Percentiles rank a stretch among this genome's conserved stretches.
Evolutionary conservation across 1,140 invertebrate species (phyloP).

Genomic region (Rhopalosiphum padi): DNA sequence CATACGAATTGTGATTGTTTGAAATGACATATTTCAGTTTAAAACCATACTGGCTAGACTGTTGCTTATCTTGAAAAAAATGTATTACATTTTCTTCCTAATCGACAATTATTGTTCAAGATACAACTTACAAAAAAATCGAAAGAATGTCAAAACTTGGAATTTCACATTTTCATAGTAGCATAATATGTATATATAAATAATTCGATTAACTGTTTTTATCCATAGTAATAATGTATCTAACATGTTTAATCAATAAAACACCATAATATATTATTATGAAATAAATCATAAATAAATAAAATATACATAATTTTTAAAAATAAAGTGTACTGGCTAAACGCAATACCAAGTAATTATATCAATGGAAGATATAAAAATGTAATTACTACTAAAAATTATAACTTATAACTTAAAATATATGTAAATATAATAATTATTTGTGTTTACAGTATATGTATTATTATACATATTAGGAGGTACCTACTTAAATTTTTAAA

Average conservation of each 20-base stretch:
- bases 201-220: neutral
- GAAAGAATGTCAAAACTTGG: slow-evolving; percentile 2
- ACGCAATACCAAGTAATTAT: neutral
- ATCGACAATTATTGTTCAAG: neutral
- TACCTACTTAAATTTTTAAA: no score
- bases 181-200: neutral
- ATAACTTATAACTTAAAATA: neutral
- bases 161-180: neutral
- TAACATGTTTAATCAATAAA: neutral
- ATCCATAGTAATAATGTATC: neutral
- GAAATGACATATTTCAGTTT: neutral
- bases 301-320: neutral
- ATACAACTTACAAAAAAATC: neutral
- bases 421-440: no score
- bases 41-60: neutral
- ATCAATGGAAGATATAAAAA: neutral
- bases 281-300: neutral
- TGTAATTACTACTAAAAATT: neutral
- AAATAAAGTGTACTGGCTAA: neutral
- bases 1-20: neutral
- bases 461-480: no score
- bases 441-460: no score
- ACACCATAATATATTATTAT: neutral
- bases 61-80: neutral
- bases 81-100: neutral